Evolutionary conservation across 2,888 invertebrate genomes (phyloP), one percentile per base, ranked within the genome.

Genomic region (Sphinx pinastri): DNA sequence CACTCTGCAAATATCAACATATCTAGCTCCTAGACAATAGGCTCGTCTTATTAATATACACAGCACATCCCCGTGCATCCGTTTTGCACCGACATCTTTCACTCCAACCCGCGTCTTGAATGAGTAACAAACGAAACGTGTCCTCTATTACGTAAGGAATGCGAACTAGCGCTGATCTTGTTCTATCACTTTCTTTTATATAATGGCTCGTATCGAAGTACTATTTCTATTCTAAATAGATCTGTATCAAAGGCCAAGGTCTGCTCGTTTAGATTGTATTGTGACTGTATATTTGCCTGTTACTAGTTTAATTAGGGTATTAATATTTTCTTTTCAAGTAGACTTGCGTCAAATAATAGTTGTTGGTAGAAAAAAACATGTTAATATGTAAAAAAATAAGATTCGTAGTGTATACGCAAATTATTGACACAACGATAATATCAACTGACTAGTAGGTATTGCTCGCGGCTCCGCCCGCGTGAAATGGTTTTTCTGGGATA

Each of bases 21-120:
- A 74, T 72, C 68, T 59, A 57, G 59, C 63, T 68, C 67, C 57
- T 63, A 54, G 68, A 31, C 59, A 72, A 71, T 59, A 70, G 72
- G 72, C 76, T 75, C 71, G 73, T 72, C 45, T 69, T 70, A 71
- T 82, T 84, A 73, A 66, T 60, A 73, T 72, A 73, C 78, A 79
- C 63, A 66, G 77, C 86, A 88, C 88, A 89, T 76, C 73, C 60
- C 3, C 74, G 68, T 71, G 89, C 88, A 92, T 93, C 92, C 93
- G 93, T 91, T 90, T 89, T 88, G 86, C 83, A 78, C 80, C 83
- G 79, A 88, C 90, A 92, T 93, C 93, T 93, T 93, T 93, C 93
- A 93, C 93, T 91, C 72, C 83, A 51, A 47, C 54, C 45, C 54
- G 68, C 71, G 63, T 14, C 55, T 63, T 67, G 93, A 89, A 93